A percentile compares a stretch with the other conserved stretches of the same genome.
Evolutionary conservation across 2,113 vertebrate genomes (phyloP).

Genomic region (Garra rufa): DNA sequence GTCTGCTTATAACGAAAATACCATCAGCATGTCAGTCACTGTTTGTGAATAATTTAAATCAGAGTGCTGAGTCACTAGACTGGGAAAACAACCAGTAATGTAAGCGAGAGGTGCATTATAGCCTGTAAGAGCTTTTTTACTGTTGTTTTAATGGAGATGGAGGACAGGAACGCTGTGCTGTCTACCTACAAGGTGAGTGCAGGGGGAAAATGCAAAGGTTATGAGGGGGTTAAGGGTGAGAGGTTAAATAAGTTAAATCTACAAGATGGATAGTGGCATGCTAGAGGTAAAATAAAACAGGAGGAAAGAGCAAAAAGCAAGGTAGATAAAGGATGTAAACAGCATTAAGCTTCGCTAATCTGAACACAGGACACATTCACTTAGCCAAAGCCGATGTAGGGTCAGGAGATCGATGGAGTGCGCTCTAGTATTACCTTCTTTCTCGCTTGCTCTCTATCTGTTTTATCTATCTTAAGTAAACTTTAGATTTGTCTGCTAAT

Average conservation of each 20-base stretch:
- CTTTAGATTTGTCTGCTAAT: conserved; percentile 22
- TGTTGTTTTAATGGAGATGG: conserved; percentile 46
- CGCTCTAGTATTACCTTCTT: conserved; percentile 55
- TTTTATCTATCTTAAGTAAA: conserved; percentile 33
- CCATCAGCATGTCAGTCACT: conserved; percentile 60
- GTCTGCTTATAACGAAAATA: conserved; percentile 50
- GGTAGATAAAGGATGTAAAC: conserved; percentile 68
- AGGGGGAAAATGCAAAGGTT: conserved; percentile 27
- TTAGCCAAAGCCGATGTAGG: conserved; percentile 62
- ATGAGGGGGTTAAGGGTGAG: conserved; percentile 35
- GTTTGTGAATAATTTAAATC: conserved; percentile 75
- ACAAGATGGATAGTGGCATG: conserved; percentile 2
- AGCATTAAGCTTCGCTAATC: conserved; percentile 69
- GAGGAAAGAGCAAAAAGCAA: conserved; percentile 55
- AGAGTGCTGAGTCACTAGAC: conserved; percentile 73
- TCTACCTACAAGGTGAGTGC: conserved; percentile 1
- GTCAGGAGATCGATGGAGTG: conserved; percentile 64
- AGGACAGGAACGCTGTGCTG: conserved; percentile 8
- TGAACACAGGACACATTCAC: conserved; percentile 64
- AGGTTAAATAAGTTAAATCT: conserved; percentile 41
- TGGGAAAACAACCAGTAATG: conserved; percentile 67
- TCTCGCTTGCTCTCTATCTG: conserved; percentile 23
- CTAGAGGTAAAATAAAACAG: conserved; percentile 32
- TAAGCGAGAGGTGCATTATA: conserved; percentile 65
- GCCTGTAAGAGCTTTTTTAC: conserved; percentile 59